Evolutionary conservation across 2,888 invertebrate species (phyloP), one percentile per base, ranked within the genome.

Genomic region (Stenolophus ochropezus): DNA sequence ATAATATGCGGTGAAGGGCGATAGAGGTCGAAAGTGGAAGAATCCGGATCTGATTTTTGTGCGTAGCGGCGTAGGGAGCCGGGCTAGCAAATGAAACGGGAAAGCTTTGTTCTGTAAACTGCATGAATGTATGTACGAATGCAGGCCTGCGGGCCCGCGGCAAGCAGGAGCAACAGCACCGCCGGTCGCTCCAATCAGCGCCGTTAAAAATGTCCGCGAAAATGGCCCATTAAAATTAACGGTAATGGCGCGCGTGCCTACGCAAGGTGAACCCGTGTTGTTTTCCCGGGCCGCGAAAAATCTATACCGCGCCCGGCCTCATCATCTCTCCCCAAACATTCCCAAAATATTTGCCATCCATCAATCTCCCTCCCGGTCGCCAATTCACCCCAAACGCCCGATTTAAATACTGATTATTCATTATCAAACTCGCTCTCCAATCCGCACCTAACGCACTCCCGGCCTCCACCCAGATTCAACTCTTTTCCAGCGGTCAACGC

Each of bases 1-100:
- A n/a, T n/a, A n/a, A n/a, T n/a, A n/a, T 25, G 3, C 6, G 20
- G 21, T 21, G 20, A 56, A 56, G 20, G 3, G 21, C 6, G 18
- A 56, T n/a, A 33, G 20, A 69, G 25, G 73, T 42, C 1, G 25
- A n/a, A 53, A 53, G 53, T 16, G 8, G 8, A 1, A 6, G 11
- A 75, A 14, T 49, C 25, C 49, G 74, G 53, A 4, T n/a, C 69
- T 69, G 69, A n/a, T 14, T 16, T 65, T 49, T 23, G 61, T 61
- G 77, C 47, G 77, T 49, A n/a, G 47, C 33, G 33, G 73, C 51
- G 20, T n/a, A 51, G 73, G 61, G 49, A 61, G 65, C 78, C 85
- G 84, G 84, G 85, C 85, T 85, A 86, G 86, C 85, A 87, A 87
- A 87, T 87, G 87, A 87, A 87, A 87, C 86, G 85, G 84, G 85